Base-by-base conservation (phyloP, 2,113 vertebrate genomes). In the Alethe castanea region DNA sequence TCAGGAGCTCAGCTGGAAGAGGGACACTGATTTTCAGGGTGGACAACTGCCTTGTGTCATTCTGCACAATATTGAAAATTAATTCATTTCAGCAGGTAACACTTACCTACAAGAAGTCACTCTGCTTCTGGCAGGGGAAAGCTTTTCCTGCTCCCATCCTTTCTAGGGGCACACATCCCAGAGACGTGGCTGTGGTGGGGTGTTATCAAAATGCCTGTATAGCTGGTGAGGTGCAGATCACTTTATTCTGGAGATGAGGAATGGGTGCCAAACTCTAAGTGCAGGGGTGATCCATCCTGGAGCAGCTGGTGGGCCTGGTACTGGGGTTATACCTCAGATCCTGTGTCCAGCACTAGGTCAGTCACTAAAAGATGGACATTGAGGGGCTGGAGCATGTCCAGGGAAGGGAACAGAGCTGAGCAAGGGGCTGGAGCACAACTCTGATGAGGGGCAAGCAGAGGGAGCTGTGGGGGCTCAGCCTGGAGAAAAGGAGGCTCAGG, bases 301-400 rank as follows among this genome's bases (percentile, higher is more conserved):
- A 80, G 44, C 29, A 80, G 50, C 36, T 69, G 50, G 11, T 65
- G 67, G 44, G 15, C 17, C 31, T 78, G 3, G 14, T 54, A 8
- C 23, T 62, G 57, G 26, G 8, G 35, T 35, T 64, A 12, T 3
- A 52, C 6, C 52, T 44, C 59, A 52, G 15, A 38, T 36, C 23
- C 31, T 0, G 0, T 11, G 44, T 33, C 19, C 59, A 65, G 33
- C 23, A 59, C 18, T 24, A 36, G 31, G 10, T 5, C 14, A 2
- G 3, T 36, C 36, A 28, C 22, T 57, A 6, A 12, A 16, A 17
- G 36, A 50, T 19, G 33, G 26, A 36, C 26, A 44, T 5, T 28
- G 44, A 66, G 33, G 33, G 12, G 15, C 28, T 88, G 77, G 19
- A 73, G 23, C 0, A 0, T 38, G 52, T 52, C 67, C 67, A 81